phyloP scores from a whole-genome alignment of 35 echinoderm and acorn worm genomes.

The Patiria miniata region DNA sequence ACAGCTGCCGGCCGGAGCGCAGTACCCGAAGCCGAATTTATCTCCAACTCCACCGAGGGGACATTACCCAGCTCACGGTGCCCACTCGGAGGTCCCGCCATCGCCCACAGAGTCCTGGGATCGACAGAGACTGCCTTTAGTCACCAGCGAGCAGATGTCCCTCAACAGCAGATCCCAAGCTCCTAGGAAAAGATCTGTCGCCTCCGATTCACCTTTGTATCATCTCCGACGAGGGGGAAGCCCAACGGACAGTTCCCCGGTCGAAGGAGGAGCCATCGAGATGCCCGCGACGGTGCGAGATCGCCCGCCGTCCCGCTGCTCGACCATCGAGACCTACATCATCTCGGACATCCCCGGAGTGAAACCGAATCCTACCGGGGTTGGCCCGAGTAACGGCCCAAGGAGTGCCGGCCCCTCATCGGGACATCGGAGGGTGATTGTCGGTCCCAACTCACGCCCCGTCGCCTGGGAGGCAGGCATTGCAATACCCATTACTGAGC shows the following conservation, averaged over 20 bases:
- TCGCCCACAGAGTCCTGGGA: background rate
- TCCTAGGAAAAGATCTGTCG: background rate
- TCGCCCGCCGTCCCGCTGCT: conserved; percentile 68
- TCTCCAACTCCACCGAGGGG: conserved; percentile 9
- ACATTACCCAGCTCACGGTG: background rate
- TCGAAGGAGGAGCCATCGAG: background rate
- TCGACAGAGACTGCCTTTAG: background rate
- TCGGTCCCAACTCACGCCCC: conserved; percentile 14
- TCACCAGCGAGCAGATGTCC: background rate
- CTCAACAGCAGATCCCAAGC: background rate
- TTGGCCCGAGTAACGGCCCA: background rate
- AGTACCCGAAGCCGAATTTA: background rate
- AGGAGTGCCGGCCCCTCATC: background rate
- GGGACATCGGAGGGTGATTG: background rate
- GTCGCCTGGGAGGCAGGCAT: conserved; percentile 62
- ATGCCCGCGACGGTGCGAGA: background rate
- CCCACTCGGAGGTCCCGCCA: background rate
- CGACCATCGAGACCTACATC: conserved; percentile 90
- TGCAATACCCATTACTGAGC: conserved; percentile 46
- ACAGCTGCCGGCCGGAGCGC: background rate
- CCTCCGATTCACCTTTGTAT: background rate
- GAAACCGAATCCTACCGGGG: background rate
- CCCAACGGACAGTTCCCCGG: background rate
- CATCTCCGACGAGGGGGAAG: background rate
- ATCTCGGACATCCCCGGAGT: conserved; percentile 51